These are phyloP conservation scores for Drosophila suboccidentalis DNA, from an alignment of 2,888 invertebrate genomes.

Conservation along the genomic window DNA sequence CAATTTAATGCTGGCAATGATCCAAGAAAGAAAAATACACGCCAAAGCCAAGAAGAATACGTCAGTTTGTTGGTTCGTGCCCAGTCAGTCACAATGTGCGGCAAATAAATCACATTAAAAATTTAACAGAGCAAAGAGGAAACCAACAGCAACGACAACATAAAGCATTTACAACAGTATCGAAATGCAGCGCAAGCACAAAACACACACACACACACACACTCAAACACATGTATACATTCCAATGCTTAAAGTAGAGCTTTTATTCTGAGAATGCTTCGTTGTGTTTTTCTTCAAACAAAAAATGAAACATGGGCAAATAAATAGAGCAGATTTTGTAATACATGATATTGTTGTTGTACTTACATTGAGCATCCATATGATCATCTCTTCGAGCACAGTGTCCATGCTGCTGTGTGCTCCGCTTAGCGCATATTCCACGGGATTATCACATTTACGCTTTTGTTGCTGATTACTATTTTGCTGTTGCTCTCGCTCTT, in stretches of 20 bases:
- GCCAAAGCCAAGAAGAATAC: conserved; percentile 26
- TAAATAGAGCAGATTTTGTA: not conserved
- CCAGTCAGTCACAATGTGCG: conserved; percentile 53
- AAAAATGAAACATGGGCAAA: not conserved
- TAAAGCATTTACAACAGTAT: conserved; percentile 23
- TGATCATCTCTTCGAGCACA: conserved; percentile 68
- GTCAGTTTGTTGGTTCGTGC: conserved; percentile 42
- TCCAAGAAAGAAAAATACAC: conserved; percentile 32
- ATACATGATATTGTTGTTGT: not conserved
- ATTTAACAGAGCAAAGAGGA: conserved; percentile 61
- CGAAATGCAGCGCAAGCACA: conserved; percentile 42
- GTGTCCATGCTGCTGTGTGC: conserved; percentile 66
- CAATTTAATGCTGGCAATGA: conserved; percentile 27
- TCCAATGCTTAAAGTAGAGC: conserved; percentile 14
- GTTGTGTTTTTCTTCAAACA: not conserved
- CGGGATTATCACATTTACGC: conserved; percentile 66
- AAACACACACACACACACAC: not conserved
- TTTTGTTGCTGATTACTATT: conserved; percentile 13
- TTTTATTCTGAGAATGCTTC: conserved; percentile 4
- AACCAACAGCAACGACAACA: conserved; percentile 23
- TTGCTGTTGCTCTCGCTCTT: conserved; percentile 14
- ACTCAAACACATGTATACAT: conserved; percentile 1
- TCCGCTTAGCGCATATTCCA: conserved; percentile 67
- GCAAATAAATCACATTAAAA: conserved; percentile 77
- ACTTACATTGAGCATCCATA: conserved; percentile 75